Percentiles rank a stretch among this genome's conserved stretches.
phyloP scores from a whole-genome alignment of 2,888 invertebrate species.

The Tachina lurida region DNA sequence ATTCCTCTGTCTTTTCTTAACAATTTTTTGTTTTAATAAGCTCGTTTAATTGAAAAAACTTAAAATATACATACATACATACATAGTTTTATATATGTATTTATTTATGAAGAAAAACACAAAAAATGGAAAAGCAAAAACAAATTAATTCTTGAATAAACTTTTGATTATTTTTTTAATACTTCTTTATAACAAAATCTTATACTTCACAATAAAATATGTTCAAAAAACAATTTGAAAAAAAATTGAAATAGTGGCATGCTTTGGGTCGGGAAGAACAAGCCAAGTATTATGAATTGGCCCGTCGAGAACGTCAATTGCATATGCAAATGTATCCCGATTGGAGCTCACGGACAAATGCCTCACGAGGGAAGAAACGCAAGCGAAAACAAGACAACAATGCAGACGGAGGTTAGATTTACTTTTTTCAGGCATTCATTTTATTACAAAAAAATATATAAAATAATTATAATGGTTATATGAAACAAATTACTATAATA shows the following conservation, averaged over 20 bases:
- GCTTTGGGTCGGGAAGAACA: slow-evolving; percentile 99
- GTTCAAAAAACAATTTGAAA: slow-evolving; percentile 9
- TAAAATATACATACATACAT: slow-evolving; percentile 8
- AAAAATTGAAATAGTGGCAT: slow-evolving; percentile 92
- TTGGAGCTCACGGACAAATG: slow-evolving; percentile 99
- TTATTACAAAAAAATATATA: slow-evolving; percentile 82
- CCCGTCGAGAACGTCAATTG: slow-evolving; percentile 98
- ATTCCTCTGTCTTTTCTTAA: slow-evolving; percentile 59
- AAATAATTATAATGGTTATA: slow-evolving; percentile 56
- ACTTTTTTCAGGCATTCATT: slow-evolving; percentile 60
- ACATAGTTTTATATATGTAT: neutral
- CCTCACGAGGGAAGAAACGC: slow-evolving; percentile 99
- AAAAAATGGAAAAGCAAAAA: slow-evolving; percentile 69
- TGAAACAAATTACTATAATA: slow-evolving; percentile 73
- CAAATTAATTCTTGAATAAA: slow-evolving; percentile 67
- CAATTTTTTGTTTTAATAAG: slow-evolving; percentile 27
- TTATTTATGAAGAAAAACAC: slow-evolving; percentile 17
- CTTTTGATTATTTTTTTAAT: slow-evolving; percentile 73
- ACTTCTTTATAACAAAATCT: slow-evolving; percentile 59
- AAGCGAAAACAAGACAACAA: slow-evolving; percentile 99
- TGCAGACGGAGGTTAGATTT: slow-evolving; percentile 90
- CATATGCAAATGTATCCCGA: slow-evolving; percentile 99
- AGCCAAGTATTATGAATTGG: slow-evolving; percentile 99
- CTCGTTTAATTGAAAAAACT: slow-evolving; percentile 6
- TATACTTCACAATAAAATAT: slow-evolving; percentile 52